These are phyloP conservation scores for Hydra vulgaris DNA, from an alignment of 30 jellyfish, hydroid and myxozoan genomes.

Conservation along the genomic window DNA sequence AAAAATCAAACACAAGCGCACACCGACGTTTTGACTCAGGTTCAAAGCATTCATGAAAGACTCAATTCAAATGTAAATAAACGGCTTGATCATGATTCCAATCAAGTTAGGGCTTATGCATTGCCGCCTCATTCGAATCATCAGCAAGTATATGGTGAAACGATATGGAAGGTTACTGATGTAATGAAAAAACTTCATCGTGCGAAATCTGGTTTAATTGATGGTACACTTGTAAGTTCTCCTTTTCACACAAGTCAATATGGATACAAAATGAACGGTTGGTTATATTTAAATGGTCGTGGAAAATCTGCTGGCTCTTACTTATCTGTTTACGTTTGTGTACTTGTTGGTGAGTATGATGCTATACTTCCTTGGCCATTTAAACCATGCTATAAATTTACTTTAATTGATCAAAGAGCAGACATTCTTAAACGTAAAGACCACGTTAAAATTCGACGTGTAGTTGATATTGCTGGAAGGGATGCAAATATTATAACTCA, in stretches of 20 bases:
- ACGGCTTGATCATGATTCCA: background rate
- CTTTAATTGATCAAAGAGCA: slow-evolving; percentile 69
- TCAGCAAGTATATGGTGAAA: slow-evolving; percentile 30
- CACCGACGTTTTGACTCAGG: slow-evolving; percentile 40
- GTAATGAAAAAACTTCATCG: slow-evolving; percentile 60
- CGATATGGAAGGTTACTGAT: slow-evolving; percentile 61
- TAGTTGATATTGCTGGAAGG: slow-evolving; percentile 55
- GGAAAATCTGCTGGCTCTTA: slow-evolving; percentile 67
- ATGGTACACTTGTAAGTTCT: slow-evolving; percentile 52
- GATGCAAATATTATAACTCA: slow-evolving; percentile 55
- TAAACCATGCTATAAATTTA: slow-evolving; percentile 54
- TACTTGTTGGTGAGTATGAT: slow-evolving; percentile 77
- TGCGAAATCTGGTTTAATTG: slow-evolving; percentile 63
- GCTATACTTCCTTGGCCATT: slow-evolving; percentile 88
- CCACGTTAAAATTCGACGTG: slow-evolving; percentile 72
- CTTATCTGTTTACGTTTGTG: slow-evolving; percentile 75
- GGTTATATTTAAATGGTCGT: slow-evolving; percentile 86
- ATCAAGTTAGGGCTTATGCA: background rate
- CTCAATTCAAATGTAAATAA: slow-evolving; percentile 3
- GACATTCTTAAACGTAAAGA: slow-evolving; percentile 39
- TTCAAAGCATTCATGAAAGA: slow-evolving; percentile 44
- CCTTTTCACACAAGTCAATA: slow-evolving; percentile 58
- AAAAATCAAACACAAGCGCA: slow-evolving; percentile 62
- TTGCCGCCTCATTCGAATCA: slow-evolving; percentile 2
- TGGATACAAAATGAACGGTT: slow-evolving; percentile 81